Evolutionary conservation across 1,140 invertebrate genomes (phyloP).

Genomic region (Chymomyza costata): DNA sequence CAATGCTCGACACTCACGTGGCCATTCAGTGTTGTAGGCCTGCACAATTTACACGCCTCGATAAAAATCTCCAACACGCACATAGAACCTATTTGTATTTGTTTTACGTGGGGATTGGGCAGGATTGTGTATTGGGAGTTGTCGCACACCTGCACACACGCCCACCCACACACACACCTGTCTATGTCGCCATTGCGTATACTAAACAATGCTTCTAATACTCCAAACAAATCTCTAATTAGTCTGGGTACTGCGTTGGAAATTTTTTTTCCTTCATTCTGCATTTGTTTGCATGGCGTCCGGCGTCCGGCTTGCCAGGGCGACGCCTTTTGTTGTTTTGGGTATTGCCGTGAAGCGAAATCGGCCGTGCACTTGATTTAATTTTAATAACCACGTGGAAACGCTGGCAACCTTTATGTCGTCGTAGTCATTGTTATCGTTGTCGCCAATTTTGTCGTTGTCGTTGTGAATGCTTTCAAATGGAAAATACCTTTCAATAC

Average conservation of each 20-base stretch:
- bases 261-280: no score
- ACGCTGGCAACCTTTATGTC: constrained; percentile 17
- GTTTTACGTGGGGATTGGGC: constrained; percentile 13
- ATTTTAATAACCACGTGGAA: constrained; percentile 51
- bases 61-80: constrained; percentile 62
- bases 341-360: constrained; percentile 27
- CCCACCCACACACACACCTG: constrained; percentile 1
- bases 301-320: no score
- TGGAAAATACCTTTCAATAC: constrained; percentile 20
- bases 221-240: constrained; percentile 44
- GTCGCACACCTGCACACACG: no score
- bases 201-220: constrained; percentile 11
- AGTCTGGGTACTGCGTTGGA: constrained; percentile 24
- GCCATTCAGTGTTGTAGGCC: constrained; percentile 14
- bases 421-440: constrained; percentile 26
- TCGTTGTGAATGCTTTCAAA: constrained; percentile 22
- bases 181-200: constrained; percentile 5
- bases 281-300: no score
- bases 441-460: constrained; percentile 6
- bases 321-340: no score
- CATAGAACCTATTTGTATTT: constrained; percentile 34
- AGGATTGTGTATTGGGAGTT: no score
- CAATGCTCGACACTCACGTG: neutral
- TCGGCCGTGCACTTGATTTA: constrained; percentile 53
- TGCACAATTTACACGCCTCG: constrained; percentile 45